Evolutionary conservation across 2,113 vertebrate genomes (phyloP).

Genomic region (Oreochromis tanganicae): DNA sequence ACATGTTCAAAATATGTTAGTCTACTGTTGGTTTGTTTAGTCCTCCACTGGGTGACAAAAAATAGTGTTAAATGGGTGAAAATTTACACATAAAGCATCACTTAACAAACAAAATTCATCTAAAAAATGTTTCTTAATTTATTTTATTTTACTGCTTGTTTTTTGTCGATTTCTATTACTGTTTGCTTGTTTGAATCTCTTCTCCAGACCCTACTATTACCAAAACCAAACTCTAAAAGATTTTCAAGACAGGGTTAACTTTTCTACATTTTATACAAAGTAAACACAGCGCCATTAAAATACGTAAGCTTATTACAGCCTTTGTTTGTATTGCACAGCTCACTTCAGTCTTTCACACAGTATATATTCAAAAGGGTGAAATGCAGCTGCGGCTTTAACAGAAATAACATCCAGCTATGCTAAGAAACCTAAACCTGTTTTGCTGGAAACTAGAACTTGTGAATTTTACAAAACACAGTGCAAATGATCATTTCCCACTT

Average conservation of each 20-base stretch:
- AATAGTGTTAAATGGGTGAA: background rate
- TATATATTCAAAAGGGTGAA: background rate
- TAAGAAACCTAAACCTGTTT: background rate
- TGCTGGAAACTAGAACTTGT: background rate
- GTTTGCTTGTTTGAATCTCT: background rate
- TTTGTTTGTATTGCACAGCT: background rate
- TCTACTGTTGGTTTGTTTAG: background rate
- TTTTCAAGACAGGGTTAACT: background rate
- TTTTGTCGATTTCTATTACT: background rate
- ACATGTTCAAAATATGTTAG: background rate
- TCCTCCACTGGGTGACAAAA: background rate
- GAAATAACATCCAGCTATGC: background rate
- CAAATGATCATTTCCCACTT: background rate
- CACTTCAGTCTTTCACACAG: background rate
- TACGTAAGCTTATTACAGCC: background rate
- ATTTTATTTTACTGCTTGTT: background rate
- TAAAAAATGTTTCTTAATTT: background rate
- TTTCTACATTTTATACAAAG: background rate
- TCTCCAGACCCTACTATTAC: background rate
- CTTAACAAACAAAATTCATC: background rate
- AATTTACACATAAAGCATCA: background rate
- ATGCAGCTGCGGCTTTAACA: background rate
- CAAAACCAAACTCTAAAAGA: background rate
- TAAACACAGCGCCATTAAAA: background rate
- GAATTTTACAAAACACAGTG: background rate